Percentiles rank a stretch among this genome's conserved stretches.
phyloP scores from a whole-genome alignment of 1,140 invertebrate genomes.

The Gryon sp. region DNA sequence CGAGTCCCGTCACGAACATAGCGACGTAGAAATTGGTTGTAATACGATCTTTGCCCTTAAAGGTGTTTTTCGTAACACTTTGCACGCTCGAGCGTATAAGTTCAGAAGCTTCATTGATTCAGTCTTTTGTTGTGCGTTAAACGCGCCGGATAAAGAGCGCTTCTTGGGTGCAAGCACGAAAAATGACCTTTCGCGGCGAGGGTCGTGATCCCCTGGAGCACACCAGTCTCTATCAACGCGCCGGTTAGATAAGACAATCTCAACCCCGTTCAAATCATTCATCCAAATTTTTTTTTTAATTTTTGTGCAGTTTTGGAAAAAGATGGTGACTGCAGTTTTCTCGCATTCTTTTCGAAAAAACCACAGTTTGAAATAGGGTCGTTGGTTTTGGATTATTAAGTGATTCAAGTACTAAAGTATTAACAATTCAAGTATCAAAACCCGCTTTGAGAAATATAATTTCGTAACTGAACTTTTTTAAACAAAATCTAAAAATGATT shows the following conservation, averaged over 20 bases:
- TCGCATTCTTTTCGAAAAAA: too few species aligned
- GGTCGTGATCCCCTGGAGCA: constrained; percentile 82
- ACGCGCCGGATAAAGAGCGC: constrained; percentile 45
- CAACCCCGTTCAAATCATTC: too few species aligned
- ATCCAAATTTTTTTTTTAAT: neutral
- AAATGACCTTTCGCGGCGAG: constrained; percentile 69
- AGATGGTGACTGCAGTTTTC: too few species aligned
- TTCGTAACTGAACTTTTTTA: too few species aligned
- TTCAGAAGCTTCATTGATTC: constrained; percentile 39
- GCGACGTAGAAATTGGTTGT: constrained; percentile 68
- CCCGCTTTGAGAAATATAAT: too few species aligned
- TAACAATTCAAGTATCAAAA: too few species aligned
- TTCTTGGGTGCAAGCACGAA: too few species aligned
- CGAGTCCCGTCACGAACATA: constrained; percentile 66
- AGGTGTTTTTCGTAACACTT: constrained; percentile 58
- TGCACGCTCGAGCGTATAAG: constrained; percentile 30
- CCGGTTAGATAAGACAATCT: constrained; percentile 68
- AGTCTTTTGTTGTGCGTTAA: constrained; percentile 59
- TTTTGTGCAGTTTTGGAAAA: too few species aligned
- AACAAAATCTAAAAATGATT: too few species aligned
- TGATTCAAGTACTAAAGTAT: too few species aligned
- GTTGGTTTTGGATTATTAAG: too few species aligned
- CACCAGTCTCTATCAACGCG: constrained; percentile 83
- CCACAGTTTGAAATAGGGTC: too few species aligned
- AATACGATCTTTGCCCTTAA: constrained; percentile 65